A percentile compares a stretch with the other conserved stretches of the same genome.
These are phyloP conservation scores for Tetrax tetrax DNA, from an alignment of 2,113 vertebrate genomes.

Conservation along the genomic window DNA sequence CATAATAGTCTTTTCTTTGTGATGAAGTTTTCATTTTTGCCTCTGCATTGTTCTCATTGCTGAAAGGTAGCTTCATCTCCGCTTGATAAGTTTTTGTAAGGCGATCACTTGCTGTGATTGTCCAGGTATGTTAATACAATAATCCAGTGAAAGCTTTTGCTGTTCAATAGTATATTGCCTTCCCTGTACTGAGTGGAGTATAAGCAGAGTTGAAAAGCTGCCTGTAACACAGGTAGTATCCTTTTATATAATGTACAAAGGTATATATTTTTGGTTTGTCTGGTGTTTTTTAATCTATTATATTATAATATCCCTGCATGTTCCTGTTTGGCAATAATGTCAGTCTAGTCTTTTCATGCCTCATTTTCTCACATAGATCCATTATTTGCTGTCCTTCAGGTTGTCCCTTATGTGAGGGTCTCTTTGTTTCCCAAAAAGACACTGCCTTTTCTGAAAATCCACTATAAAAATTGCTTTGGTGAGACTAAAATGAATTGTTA, in stretches of 20 bases:
- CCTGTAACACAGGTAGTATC: background rate
- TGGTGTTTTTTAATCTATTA: background rate
- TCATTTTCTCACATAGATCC: background rate
- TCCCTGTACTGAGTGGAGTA: background rate
- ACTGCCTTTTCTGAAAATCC: background rate
- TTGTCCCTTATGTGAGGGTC: background rate
- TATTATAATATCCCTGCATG: background rate
- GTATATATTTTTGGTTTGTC: background rate
- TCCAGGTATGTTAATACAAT: background rate
- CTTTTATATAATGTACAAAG: background rate
- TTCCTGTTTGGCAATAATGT: background rate
- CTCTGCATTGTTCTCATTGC: background rate
- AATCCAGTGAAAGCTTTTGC: background rate
- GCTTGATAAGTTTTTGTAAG: background rate
- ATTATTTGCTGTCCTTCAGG: background rate
- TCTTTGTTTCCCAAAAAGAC: background rate
- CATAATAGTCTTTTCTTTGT: background rate
- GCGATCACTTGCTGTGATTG: background rate
- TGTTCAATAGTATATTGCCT: background rate
- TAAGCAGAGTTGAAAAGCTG: constrained; percentile 10
- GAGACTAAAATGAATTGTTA: background rate
- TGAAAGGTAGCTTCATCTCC: background rate
- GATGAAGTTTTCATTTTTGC: background rate
- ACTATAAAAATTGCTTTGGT: background rate
- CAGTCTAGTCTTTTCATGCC: background rate